Evolutionary conservation across 2,797 vertebrate genomes (phyloP).

Genomic region (Crax fasciolata): DNA sequence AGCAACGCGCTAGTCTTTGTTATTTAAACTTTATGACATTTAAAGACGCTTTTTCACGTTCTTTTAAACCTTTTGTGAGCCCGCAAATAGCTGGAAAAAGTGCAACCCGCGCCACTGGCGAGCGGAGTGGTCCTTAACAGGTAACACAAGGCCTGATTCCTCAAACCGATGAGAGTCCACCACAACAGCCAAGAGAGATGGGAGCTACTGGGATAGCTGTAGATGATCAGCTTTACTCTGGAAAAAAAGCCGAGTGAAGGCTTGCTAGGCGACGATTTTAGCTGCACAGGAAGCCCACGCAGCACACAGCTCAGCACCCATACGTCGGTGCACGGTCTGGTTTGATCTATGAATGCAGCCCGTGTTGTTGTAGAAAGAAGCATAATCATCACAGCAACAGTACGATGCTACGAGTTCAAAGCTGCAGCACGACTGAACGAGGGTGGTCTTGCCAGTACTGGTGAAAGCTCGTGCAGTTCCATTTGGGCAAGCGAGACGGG

Average conservation of each 20-base stretch:
- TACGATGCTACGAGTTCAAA: not conserved
- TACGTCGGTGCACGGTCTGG: not conserved
- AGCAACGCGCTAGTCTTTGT: not conserved
- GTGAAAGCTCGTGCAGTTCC: not conserved
- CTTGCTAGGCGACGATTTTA: not conserved
- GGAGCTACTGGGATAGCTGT: not conserved
- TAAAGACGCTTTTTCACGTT: constrained; percentile 22
- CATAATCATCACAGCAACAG: not conserved
- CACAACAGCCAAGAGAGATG: not conserved
- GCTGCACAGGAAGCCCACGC: not conserved
- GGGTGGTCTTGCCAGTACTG: not conserved
- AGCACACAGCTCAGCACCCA: not conserved
- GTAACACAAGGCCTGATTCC: not conserved
- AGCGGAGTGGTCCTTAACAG: constrained; percentile 25
- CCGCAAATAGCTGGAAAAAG: not conserved
- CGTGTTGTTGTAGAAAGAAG: not conserved
- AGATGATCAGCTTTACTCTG: not conserved
- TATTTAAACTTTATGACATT: constrained; percentile 39
- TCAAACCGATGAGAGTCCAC: not conserved
- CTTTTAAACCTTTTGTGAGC: not conserved
- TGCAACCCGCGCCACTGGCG: not conserved
- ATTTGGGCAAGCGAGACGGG: not conserved
- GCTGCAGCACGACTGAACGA: not conserved
- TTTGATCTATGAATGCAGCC: not conserved
- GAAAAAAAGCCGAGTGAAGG: not conserved